Conservation (phyloP, 2,113 vertebrate genomes). For the Eudorcas thomsonii region DNA sequence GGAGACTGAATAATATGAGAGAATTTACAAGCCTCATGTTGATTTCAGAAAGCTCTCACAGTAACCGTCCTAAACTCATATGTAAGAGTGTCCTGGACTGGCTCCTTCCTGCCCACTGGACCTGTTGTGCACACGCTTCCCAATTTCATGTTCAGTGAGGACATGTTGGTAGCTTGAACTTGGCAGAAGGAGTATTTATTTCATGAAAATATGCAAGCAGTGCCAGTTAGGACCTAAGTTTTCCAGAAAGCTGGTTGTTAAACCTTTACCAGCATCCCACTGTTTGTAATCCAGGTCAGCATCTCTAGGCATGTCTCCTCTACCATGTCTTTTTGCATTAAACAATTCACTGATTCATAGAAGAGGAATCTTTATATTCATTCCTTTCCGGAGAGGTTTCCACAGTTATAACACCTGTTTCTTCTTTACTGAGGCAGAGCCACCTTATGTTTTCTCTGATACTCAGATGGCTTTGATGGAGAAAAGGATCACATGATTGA, state of each 20-base stretch:
- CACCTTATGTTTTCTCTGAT: neutral
- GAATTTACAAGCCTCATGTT: neutral
- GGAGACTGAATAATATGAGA: constrained; percentile 5
- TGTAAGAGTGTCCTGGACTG: neutral
- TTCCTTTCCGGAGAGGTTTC: neutral
- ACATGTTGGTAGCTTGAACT: neutral
- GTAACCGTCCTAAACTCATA: neutral
- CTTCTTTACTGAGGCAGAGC: neutral
- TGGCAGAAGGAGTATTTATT: neutral
- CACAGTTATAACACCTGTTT: neutral
- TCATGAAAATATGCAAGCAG: neutral
- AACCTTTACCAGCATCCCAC: neutral
- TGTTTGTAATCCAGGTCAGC: neutral
- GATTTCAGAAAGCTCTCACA: neutral
- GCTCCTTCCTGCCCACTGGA: neutral
- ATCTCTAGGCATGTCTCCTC: neutral
- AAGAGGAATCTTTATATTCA: neutral
- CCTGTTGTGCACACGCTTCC: neutral
- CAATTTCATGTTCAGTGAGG: neutral
- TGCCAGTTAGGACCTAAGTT: neutral
- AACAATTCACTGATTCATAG: neutral
- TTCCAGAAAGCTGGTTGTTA: neutral
- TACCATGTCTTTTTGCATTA: neutral
- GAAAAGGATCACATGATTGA: neutral
- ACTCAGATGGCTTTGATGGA: neutral